These are phyloP conservation scores for Nebria brevicollis DNA, from an alignment of 2,888 invertebrate species.

Conservation along the genomic window DNA sequence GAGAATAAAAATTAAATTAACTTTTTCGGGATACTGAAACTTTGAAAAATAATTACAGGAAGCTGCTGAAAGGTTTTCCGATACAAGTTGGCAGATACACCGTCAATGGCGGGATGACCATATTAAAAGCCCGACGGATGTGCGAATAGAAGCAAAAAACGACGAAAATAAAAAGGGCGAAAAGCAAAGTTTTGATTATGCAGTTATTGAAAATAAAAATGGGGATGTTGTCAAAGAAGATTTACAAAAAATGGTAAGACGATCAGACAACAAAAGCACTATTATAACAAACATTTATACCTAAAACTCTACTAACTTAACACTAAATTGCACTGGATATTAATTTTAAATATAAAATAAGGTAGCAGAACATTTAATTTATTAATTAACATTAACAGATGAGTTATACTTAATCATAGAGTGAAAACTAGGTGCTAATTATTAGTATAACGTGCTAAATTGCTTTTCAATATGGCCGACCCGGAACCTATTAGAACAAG, in stretches of 20 bases:
- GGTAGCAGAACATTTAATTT: no score
- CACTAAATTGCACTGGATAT: background rate
- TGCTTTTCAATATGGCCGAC: conserved; percentile 40
- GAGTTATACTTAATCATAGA: conserved; percentile 2
- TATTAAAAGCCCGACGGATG: conserved; percentile 48
- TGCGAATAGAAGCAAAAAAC: conserved; percentile 47
- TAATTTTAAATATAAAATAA: background rate
- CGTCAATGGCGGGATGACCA: conserved; percentile 72
- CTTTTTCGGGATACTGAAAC: background rate
- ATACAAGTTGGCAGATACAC: conserved; percentile 80
- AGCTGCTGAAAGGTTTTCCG: conserved; percentile 75
- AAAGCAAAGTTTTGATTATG: conserved; percentile 49
- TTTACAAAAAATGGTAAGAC: conserved; percentile 16
- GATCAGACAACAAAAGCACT: background rate
- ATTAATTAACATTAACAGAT: background rate
- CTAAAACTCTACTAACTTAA: background rate
- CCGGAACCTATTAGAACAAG: conserved; percentile 28
- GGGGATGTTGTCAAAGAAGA: conserved; percentile 1
- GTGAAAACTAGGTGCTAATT: conserved; percentile 31
- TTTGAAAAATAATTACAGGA: conserved; percentile 63
- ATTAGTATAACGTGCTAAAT: conserved; percentile 42
- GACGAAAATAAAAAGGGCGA: conserved; percentile 24
- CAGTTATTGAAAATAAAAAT: conserved; percentile 47
- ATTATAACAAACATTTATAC: no score
- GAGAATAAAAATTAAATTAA: no score